Percentiles rank a stretch among this genome's conserved stretches.
These are phyloP conservation scores for Oncorhynchus keta DNA, from an alignment of 2,113 vertebrate genomes.

Conservation along the genomic window DNA sequence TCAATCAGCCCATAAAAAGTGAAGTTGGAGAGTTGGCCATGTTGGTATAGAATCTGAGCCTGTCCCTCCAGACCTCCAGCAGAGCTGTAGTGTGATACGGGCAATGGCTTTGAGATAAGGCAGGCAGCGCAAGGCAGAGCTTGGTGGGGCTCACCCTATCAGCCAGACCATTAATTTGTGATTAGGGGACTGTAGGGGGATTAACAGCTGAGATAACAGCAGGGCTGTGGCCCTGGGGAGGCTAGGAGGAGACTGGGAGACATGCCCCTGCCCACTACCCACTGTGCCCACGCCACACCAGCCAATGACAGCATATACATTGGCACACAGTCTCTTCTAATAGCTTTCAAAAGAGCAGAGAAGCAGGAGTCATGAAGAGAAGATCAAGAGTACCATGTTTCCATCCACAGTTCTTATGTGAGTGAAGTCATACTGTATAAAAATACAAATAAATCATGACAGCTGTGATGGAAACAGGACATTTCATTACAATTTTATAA, in stretches of 20 bases:
- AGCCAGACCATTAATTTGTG: constrained; percentile 68
- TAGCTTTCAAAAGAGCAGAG: background rate
- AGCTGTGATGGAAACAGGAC: too few relatives aligned
- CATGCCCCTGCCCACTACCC: constrained; percentile 29
- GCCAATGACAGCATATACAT: constrained; percentile 30
- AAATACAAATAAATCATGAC: too few relatives aligned
- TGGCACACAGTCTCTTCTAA: background rate
- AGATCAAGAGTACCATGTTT: too few relatives aligned
- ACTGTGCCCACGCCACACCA: constrained; percentile 16
- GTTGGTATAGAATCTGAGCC: constrained; percentile 11
- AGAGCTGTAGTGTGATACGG: constrained; percentile 45
- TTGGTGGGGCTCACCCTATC: constrained; percentile 60
- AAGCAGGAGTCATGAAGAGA: background rate
- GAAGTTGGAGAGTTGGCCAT: constrained; percentile 26
- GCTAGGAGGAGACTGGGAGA: constrained; percentile 41
- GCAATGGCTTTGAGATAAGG: constrained; percentile 65
- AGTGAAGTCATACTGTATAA: too few relatives aligned
- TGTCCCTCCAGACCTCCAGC: constrained; percentile 37
- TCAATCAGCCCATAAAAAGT: constrained; percentile 40
- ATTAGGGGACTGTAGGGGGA: constrained; percentile 75
- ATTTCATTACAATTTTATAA: too few relatives aligned
- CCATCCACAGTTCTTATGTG: too few relatives aligned
- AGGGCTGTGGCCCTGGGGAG: constrained; percentile 57
- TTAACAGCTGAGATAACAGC: constrained; percentile 73
- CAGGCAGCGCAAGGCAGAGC: constrained; percentile 16